Evolutionary conservation across 1,140 invertebrate species (phyloP).

Genomic region (Tribolium madens): DNA sequence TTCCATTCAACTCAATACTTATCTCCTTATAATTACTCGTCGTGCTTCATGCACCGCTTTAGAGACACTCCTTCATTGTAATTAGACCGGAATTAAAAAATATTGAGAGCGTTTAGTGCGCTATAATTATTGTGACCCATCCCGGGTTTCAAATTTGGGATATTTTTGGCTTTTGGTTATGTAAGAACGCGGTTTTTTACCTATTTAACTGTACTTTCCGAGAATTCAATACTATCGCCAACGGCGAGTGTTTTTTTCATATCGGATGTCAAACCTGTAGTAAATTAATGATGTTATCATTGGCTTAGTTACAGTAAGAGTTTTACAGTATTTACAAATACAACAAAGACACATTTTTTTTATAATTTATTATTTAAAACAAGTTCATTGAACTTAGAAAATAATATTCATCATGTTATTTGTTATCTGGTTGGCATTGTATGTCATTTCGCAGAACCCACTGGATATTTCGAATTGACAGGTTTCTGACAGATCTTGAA

Average conservation of each 20-base stretch:
- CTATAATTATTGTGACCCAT: neutral
- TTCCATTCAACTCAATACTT: slow-evolving; percentile 26
- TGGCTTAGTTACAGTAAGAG: neutral
- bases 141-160: neutral
- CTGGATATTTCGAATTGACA: too few species aligned
- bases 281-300: neutral
- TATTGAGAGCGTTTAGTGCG: neutral
- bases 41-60: neutral
- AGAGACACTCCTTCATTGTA: slow-evolving; percentile 16
- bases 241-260: neutral
- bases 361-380: too few species aligned
- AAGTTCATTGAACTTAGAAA: neutral
- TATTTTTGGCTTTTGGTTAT: slow-evolving; percentile 11
- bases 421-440: too few species aligned
- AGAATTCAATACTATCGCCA: neutral
- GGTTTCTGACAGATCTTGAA: too few species aligned
- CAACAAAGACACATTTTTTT: too few species aligned
- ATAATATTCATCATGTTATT: too few species aligned
- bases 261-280: neutral
- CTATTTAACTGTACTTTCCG: neutral
- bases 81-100: slow-evolving; percentile 22
- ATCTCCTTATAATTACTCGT: neutral
- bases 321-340: too few species aligned
- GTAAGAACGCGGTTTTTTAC: neutral
- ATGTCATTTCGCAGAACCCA: too few species aligned